Conservation (phyloP, 2,888 invertebrate species). For the Acronicta psi region DNA sequence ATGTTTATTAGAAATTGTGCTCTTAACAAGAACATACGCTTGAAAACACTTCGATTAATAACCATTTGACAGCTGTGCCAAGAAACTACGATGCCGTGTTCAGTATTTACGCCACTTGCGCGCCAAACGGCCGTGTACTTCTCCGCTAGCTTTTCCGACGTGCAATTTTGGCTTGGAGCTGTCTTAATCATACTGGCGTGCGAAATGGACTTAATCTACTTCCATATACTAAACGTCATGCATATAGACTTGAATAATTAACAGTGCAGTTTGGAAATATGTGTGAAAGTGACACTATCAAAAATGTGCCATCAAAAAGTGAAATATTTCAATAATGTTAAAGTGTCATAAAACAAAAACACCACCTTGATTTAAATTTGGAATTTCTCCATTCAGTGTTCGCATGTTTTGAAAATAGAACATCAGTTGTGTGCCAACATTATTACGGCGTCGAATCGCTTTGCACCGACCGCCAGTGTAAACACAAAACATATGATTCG, state of each 20-base stretch:
- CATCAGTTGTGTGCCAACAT: conserved; percentile 61
- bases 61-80: conserved; percentile 54
- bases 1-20: conserved; percentile 14
- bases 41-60: conserved; percentile 41
- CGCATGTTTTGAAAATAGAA: conserved; percentile 70
- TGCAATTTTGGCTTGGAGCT: conserved; percentile 84
- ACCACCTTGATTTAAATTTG: conserved; percentile 55
- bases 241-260: conserved; percentile 32
- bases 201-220: conserved; percentile 85
- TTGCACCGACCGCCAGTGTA: conserved; percentile 50
- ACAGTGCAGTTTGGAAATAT: conserved; percentile 3
- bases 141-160: conserved; percentile 74
- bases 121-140: conserved; percentile 70
- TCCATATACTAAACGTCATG: conserved; percentile 64
- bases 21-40: conserved; percentile 13
- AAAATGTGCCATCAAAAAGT: background rate
- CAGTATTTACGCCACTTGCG: conserved; percentile 79
- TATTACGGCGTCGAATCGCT: conserved; percentile 43
- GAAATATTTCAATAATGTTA: conserved; percentile 1
- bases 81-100: conserved; percentile 66
- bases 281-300: conserved; percentile 1
- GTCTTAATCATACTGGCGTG: conserved; percentile 81
- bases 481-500: conserved; percentile 67
- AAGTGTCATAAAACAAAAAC: conserved; percentile 29
- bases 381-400: conserved; percentile 43